Evolutionary conservation across 2,113 vertebrate species (phyloP).

Genomic region (Oreocharis arfaki): DNA sequence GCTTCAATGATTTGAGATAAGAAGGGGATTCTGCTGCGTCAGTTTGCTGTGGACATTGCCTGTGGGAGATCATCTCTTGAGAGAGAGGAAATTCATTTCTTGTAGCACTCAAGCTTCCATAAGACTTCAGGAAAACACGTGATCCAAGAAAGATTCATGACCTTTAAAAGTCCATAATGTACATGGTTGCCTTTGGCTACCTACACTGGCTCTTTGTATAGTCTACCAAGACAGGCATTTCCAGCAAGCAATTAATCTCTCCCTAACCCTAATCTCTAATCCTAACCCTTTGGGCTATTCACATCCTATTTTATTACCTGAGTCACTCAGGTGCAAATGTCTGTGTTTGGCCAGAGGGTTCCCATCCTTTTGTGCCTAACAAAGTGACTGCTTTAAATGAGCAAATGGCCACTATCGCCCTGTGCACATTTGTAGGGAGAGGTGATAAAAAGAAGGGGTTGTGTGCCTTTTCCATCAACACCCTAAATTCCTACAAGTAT

Average conservation of each 20-base stretch:
- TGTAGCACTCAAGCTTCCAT: neutral
- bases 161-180: neutral
- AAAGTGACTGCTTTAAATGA: neutral
- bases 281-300: neutral
- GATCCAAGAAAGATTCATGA: neutral
- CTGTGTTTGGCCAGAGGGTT: neutral
- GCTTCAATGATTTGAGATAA: neutral
- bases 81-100: neutral
- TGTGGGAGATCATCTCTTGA: neutral
- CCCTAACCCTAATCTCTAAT: neutral
- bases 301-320: neutral
- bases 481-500: neutral
- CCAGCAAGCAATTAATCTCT: neutral
- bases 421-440: neutral
- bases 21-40: neutral
- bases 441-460: neutral
- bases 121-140: neutral
- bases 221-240: neutral
- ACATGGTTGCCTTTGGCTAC: neutral
- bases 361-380: neutral
- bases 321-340: neutral
- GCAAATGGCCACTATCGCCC: neutral
- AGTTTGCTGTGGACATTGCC: neutral
- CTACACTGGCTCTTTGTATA: neutral
- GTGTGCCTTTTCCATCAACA: neutral